Evolutionary conservation across 2,113 vertebrate species (phyloP).

Genomic region (Oryzias woworae): DNA sequence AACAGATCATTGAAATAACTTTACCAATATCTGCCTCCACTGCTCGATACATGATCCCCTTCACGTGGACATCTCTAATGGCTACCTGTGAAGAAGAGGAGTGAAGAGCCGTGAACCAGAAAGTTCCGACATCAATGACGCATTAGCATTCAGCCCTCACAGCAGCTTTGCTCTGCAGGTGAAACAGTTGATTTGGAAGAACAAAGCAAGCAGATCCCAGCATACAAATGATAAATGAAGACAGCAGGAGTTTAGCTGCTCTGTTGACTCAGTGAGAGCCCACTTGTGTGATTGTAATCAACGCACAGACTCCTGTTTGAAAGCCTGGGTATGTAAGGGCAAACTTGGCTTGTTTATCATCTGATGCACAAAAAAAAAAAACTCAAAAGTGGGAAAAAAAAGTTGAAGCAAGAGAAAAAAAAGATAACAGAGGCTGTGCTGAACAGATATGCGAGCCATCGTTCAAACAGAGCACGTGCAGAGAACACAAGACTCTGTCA

Average conservation of each 20-base stretch:
- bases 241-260: constrained; percentile 39
- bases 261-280: constrained; percentile 34
- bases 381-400: not conserved
- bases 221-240: constrained; percentile 57
- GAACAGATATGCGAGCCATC: constrained; percentile 38
- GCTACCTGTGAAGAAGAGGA: constrained; percentile 82
- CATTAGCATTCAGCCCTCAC: constrained; percentile 51
- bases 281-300: constrained; percentile 22
- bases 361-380: constrained; percentile 14
- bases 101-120: constrained; percentile 29
- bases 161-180: constrained; percentile 42
- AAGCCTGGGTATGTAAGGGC: constrained; percentile 4
- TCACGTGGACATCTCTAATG: constrained; percentile 95
- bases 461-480: constrained; percentile 19
- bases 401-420: constrained; percentile 18
- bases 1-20: constrained; percentile 16
- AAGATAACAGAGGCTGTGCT: constrained; percentile 37
- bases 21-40: constrained; percentile 96
- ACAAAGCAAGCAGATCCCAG: constrained; percentile 31
- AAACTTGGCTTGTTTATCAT: constrained; percentile 10
- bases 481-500: constrained; percentile 64
- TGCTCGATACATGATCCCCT: constrained; percentile 95
- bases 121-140: constrained; percentile 27
- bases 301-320: not conserved
- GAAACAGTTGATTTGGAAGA: constrained; percentile 44